Conservation (phyloP, 2,113 vertebrate genomes). For the Platichthys flesus region DNA sequence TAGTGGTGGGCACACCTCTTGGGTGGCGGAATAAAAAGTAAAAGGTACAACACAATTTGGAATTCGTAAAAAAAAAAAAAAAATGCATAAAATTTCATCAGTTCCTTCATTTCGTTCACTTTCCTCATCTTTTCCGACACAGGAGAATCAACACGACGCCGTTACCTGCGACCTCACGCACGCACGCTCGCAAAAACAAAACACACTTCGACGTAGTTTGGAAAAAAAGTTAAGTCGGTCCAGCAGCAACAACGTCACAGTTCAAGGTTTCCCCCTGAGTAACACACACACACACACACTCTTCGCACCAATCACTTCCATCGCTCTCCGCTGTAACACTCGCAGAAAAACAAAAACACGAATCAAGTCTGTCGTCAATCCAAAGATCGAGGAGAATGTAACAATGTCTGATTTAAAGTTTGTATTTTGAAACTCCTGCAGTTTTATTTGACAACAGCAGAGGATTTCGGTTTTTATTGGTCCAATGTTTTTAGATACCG, state of each 20-base stretch:
- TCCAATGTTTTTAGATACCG: neutral
- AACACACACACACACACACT: neutral
- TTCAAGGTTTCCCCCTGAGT: neutral
- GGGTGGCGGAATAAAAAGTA: constrained; percentile 25
- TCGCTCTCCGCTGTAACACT: neutral
- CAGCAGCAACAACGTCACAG: neutral
- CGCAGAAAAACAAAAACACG: no score
- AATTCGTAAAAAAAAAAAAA: constrained; percentile 32
- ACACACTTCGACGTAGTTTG: constrained; percentile 2
- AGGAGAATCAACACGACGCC: constrained; percentile 3
- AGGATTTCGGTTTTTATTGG: constrained; percentile 3
- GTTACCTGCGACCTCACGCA: neutral
- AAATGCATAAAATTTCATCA: constrained; percentile 23
- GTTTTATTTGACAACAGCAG: neutral
- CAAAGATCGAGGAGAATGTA: neutral
- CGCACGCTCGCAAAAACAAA: constrained; percentile 1
- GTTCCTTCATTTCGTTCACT: constrained; percentile 10
- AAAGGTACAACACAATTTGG: constrained; percentile 22
- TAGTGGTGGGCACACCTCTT: constrained; percentile 13
- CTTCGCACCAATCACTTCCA: neutral
- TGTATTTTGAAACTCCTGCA: neutral
- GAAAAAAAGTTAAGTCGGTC: constrained; percentile 9
- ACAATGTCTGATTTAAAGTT: neutral
- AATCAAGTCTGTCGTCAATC: neutral
- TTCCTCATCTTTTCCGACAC: constrained; percentile 14